Percentiles rank a stretch among this genome's conserved stretches.
Conservation (phyloP, 2,113 vertebrate species). For the Romanogobio albipinnatus region DNA sequence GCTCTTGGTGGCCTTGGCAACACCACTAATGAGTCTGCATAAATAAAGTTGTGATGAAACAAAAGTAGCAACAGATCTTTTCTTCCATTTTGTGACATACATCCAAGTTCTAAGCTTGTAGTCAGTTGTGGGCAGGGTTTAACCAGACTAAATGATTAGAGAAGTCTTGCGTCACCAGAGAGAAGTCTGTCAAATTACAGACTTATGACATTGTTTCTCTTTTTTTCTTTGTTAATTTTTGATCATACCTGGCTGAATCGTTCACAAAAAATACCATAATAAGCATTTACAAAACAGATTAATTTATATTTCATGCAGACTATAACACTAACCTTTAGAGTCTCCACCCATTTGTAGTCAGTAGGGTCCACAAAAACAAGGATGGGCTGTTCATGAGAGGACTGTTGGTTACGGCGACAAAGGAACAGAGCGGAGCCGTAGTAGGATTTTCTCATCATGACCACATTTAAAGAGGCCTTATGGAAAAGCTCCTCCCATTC, state of each 20-base stretch:
- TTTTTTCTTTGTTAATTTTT: too few species aligned
- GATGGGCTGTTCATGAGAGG: slow-evolving; percentile 65
- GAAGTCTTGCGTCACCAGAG: neutral
- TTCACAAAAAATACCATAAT: neutral
- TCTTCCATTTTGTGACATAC: neutral
- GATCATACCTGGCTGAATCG: too few species aligned
- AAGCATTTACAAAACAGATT: neutral
- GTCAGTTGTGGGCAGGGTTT: neutral
- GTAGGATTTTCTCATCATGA: slow-evolving; percentile 84
- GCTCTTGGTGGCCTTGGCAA: neutral
- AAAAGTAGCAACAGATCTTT: neutral
- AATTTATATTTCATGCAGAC: neutral
- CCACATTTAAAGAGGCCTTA: slow-evolving; percentile 72
- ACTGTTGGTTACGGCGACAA: slow-evolving; percentile 70
- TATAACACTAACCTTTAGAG: slow-evolving; percentile 82
- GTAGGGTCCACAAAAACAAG: slow-evolving; percentile 82
- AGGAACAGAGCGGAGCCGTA: slow-evolving; percentile 89
- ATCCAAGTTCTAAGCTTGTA: neutral
- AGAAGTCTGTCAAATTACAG: neutral
- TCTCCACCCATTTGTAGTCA: slow-evolving; percentile 88
- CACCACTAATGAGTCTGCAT: neutral
- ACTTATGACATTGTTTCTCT: too few species aligned
- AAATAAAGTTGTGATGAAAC: neutral
- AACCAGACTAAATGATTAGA: neutral
- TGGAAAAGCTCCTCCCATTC: slow-evolving; percentile 86